Base-by-base conservation (phyloP, 2,113 vertebrate species). In the Chionis minor region DNA sequence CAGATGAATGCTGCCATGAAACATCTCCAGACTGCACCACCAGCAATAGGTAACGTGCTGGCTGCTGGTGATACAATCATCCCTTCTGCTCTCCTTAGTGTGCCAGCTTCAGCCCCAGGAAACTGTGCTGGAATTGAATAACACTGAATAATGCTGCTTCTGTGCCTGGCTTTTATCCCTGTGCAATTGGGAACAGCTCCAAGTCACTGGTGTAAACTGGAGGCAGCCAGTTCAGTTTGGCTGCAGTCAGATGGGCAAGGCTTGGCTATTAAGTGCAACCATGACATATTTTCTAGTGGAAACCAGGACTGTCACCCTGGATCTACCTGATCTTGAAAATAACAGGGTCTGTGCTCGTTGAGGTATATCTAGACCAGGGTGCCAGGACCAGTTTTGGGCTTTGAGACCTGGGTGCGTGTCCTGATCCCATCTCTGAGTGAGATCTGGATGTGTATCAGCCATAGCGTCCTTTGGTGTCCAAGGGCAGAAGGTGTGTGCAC, bases 1-100 rank as follows among this genome's bases (percentile, higher is more conserved):
- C 59, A 87, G 38, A 66, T 58, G 65, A 86, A 84, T 73, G 15
- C 56, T 91, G 42, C 86, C 45, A 42, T 83, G 80, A 63, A 74
- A 62, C 38, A 45, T 30, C 38, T 66, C 42, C 72, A 88, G 54
- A 35, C 42, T 54, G 42, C 4, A 3, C 47, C 59, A 55, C 55
- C 72, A 86, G 59, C n/a, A 86, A 77, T 30, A 54, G 63, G n/a
- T 77, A 67, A 47, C 0, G 0, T 3, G 7, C 42, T 89, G 69
- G 35, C 73, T 94, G 65, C 52, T 91, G 78, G 40, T 1, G 1
- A 9, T 33, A 15, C 21, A 56, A 8, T 52, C 14, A 0, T 71
- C 61, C 61, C 59, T 84, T 91, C 52, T 78, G 47, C 35, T 87
- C 9, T 81, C 45, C 28, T 65, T 42, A 18, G 8, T 0, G 0